phyloP scores from a whole-genome alignment of 1,140 invertebrate genomes.

The Eufriesea mexicana region DNA sequence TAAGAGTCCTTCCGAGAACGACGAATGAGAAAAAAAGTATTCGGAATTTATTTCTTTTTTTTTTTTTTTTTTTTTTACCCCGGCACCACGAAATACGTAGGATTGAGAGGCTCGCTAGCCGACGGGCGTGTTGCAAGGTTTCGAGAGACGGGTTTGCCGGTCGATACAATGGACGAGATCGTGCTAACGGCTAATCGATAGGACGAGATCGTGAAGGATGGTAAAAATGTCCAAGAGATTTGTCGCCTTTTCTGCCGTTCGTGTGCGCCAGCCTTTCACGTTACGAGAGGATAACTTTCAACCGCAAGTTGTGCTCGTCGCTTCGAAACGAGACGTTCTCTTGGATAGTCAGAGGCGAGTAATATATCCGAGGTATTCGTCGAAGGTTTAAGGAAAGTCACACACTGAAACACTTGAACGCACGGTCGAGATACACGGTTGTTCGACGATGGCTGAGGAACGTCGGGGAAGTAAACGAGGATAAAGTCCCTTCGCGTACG shows the following conservation, averaged over 20 bases:
- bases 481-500: neutral
- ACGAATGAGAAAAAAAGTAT: neutral
- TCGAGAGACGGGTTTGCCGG: no score
- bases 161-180: neutral
- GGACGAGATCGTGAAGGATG: neutral
- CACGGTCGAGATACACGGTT: neutral
- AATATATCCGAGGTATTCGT: neutral
- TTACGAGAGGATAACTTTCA: conserved; percentile 1
- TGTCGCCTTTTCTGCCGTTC: neutral
- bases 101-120: neutral
- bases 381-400: neutral
- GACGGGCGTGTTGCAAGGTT: neutral
- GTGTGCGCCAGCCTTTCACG: conserved; percentile 32
- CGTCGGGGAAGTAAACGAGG: neutral
- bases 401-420: conserved; percentile 39
- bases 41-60: conserved; percentile 2
- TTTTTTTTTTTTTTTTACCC: no score
- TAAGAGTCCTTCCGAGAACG: neutral
- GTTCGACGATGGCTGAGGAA: neutral
- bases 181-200: neutral
- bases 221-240: neutral
- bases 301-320: neutral
- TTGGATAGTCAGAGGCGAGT: neutral
- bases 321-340: conserved; percentile 6
- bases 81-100: no score